These are phyloP conservation scores for Oxyura jamaicensis DNA, from an alignment of 2,113 vertebrate species.

Conservation along the genomic window DNA sequence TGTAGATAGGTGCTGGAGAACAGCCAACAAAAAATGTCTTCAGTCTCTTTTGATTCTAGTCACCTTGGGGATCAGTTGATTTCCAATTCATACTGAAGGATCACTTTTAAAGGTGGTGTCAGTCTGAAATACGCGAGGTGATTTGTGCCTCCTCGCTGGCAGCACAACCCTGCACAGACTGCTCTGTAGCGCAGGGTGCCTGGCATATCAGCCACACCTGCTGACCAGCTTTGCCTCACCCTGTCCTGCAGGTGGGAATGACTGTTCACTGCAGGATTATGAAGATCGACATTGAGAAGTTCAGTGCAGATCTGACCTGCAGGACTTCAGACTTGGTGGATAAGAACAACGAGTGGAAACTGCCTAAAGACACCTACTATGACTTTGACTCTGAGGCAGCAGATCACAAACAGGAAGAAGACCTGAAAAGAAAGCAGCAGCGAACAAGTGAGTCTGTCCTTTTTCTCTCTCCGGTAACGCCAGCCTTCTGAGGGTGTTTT, in stretches of 20 bases:
- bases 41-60: neutral
- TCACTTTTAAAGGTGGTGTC: neutral
- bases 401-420: conserved; percentile 93
- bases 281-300: conserved; percentile 99
- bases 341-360: conserved; percentile 97
- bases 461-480: neutral
- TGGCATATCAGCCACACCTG: accelerated
- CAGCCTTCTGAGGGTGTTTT: neutral
- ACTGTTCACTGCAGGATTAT: conserved; percentile 98
- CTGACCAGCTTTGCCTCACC: neutral
- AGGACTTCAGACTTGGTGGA: conserved; percentile 96
- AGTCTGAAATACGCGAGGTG: neutral
- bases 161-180: accelerated
- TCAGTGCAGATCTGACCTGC: conserved; percentile 96
- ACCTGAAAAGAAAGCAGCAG: conserved; percentile 94
- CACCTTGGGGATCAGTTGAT: neutral
- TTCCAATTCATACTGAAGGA: accelerated
- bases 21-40: neutral
- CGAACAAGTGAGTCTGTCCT: conserved; percentile 87
- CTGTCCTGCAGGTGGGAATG: conserved; percentile 90
- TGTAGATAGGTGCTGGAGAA: neutral
- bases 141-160: neutral
- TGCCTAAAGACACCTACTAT: conserved; percentile 96
- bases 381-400: conserved; percentile 93
- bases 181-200: neutral